Conservation (phyloP, 2,113 vertebrate species). For the Erinaceus europaeus region DNA sequence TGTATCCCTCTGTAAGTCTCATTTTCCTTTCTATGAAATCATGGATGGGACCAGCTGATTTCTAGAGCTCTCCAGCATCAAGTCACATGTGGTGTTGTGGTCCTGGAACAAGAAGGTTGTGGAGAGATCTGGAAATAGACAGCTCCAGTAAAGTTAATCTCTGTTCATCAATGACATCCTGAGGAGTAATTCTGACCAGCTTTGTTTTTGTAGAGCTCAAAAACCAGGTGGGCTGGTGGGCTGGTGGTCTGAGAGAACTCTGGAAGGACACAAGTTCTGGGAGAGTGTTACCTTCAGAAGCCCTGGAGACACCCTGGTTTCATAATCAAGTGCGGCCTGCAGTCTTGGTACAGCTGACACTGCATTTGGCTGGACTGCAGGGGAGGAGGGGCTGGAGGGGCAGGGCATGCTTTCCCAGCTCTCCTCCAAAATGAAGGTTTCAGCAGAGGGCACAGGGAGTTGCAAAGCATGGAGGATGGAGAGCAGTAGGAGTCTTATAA, state of each 20-base stretch:
- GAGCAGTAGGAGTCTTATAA: not conserved
- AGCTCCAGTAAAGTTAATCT: not conserved
- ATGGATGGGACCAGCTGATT: not conserved
- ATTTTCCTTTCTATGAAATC: not conserved
- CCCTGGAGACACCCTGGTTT: slow-evolving; percentile 25
- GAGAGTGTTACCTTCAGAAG: slow-evolving; percentile 24
- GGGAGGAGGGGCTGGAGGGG: not conserved
- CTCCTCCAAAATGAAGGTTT: not conserved
- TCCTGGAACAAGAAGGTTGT: not conserved
- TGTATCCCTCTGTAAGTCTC: not conserved
- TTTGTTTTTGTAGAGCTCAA: not conserved
- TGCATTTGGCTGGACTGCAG: not conserved
- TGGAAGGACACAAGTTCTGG: not conserved
- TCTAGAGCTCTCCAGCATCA: not conserved
- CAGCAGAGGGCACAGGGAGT: not conserved
- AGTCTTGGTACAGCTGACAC: not conserved
- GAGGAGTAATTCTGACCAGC: not conserved
- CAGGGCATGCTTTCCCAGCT: not conserved
- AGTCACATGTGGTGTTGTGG: not conserved
- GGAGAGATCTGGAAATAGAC: not conserved
- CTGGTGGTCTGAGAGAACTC: not conserved
- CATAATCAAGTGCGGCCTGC: slow-evolving; percentile 18
- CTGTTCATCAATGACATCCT: not conserved
- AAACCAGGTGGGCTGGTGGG: not conserved
- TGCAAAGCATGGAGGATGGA: not conserved